A percentile compares a stretch with the other conserved stretches of the same genome.
phyloP scores from a whole-genome alignment of 2,797 vertebrate species.

The Acanthurus lineatus region DNA sequence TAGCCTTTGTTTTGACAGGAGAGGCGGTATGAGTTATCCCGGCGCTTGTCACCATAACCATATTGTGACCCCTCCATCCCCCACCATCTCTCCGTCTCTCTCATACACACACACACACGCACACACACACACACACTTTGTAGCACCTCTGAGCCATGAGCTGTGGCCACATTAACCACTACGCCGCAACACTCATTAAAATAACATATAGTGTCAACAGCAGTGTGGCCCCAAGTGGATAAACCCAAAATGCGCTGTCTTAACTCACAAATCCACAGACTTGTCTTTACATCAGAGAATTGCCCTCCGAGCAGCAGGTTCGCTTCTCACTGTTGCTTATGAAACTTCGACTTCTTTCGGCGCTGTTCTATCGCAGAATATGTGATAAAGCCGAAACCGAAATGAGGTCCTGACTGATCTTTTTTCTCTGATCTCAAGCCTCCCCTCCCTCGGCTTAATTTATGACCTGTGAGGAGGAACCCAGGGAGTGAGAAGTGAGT shows the following conservation, averaged over 20 bases:
- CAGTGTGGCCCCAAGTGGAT: slow-evolving; percentile 74
- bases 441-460: slow-evolving; percentile 81
- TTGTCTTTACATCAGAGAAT: slow-evolving; percentile 36
- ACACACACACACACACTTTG: slow-evolving; percentile 16
- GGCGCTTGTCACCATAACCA: slow-evolving; percentile 68
- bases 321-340: slow-evolving; percentile 6
- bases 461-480: slow-evolving; percentile 86
- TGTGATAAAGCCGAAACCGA: slow-evolving; percentile 66
- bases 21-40: slow-evolving; percentile 66
- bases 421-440: slow-evolving; percentile 72
- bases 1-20: slow-evolving; percentile 78
- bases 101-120: slow-evolving; percentile 32
- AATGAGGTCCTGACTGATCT: slow-evolving; percentile 81
- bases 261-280: slow-evolving; percentile 59
- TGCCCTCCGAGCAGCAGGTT: slow-evolving; percentile 20
- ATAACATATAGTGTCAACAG: slow-evolving; percentile 84
- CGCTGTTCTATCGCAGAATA: slow-evolving; percentile 48
- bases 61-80: slow-evolving; percentile 61
- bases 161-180: slow-evolving; percentile 79
- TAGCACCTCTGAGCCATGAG: slow-evolving; percentile 66
- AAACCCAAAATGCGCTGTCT: slow-evolving; percentile 65
- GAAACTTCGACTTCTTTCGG: slow-evolving; percentile 41
- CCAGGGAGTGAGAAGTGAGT: slow-evolving; percentile 87
- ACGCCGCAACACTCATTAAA: slow-evolving; percentile 82
- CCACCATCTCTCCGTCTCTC: slow-evolving; percentile 37